Evolutionary conservation across 2,888 invertebrate species (phyloP).

Genomic region (Coremacera marginata): DNA sequence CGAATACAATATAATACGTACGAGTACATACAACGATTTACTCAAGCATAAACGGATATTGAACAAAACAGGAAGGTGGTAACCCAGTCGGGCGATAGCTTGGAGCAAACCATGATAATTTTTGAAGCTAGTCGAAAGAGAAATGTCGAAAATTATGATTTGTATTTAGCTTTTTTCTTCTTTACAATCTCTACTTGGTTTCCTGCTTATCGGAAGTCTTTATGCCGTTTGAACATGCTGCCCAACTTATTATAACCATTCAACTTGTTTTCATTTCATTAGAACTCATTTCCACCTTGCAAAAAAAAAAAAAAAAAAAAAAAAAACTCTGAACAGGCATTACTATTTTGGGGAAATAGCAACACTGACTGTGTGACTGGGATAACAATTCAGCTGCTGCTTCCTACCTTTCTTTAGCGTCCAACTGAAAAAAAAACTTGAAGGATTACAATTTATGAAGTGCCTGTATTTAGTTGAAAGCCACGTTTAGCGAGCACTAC

Average conservation of each 20-base stretch:
- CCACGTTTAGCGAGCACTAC: background rate
- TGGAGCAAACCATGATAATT: background rate
- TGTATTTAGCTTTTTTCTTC: background rate
- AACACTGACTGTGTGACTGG: too few relatives aligned
- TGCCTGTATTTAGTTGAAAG: slow-evolving; percentile 1
- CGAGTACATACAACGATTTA: slow-evolving; percentile 21
- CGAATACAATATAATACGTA: slow-evolving; percentile 23
- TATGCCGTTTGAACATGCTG: too few relatives aligned
- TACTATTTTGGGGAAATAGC: too few relatives aligned
- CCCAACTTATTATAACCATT: background rate
- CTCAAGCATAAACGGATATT: slow-evolving; percentile 9
- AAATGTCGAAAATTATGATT: background rate
- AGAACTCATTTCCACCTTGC: slow-evolving; percentile 26
- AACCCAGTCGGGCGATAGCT: slow-evolving; percentile 1
- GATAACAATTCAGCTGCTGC: too few relatives aligned
- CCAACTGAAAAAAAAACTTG: background rate
- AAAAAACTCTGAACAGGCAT: too few relatives aligned
- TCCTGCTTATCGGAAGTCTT: too few relatives aligned
- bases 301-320: background rate
- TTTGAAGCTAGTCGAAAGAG: background rate
- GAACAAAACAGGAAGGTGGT: slow-evolving; percentile 29
- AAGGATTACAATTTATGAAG: slow-evolving; percentile 35
- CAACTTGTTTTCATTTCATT: slow-evolving; percentile 34
- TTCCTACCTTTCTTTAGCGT: too few relatives aligned
- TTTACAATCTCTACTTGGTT: too few relatives aligned